Evolutionary conservation across 2,113 vertebrate species (phyloP), one percentile per base, ranked within the genome.

Genomic region (Tor tambroides): DNA sequence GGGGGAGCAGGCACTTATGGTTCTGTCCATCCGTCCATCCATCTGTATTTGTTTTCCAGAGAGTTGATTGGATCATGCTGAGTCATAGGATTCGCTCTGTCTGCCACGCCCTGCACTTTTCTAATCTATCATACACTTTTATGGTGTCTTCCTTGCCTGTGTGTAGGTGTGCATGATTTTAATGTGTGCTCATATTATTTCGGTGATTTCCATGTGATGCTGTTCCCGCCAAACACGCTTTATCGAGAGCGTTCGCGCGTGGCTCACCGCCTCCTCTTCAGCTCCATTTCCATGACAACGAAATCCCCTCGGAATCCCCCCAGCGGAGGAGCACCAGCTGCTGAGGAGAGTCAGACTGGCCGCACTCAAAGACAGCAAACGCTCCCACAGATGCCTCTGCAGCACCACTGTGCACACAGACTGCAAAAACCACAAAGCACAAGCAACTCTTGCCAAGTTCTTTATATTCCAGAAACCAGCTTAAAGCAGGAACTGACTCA

Each of bases 281-380:
- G 30, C 43, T 81, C 78, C 71, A 41, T 89, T 77, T 77, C 85
- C 75, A 84, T 89, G 82, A 35, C 69, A 85, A 89, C 77, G 3
- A 15, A 71, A 54, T 71, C 56, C 81, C 81, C 76, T 75, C 3
- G 63, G 30, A 30, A 46, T 80, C 43, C 80, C 71, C 85, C 28
- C n/a, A n/a, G n/a, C n/a, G n/a, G n/a, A n/a, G 3, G 3, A 71
- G 35, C 67, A 71, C 30, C 6, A 11, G 11, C 3, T 12, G 59
- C n/a, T 63, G 51, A 54, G 51, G 49, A 54, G 49, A 49, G 46
- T 49, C 46, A 49, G 46, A 14, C 12, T 61, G 23, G 59, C 59
- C 59, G 9, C 10, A 4, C 23, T 26, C 49, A 51, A 17, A 51
- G 23, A 61, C 59, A 1, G 0, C 59, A 10, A 11, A 61, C 23